Evolutionary conservation across 2,797 vertebrate species (phyloP).

Genomic region (Chromobotia macracanthus): DNA sequence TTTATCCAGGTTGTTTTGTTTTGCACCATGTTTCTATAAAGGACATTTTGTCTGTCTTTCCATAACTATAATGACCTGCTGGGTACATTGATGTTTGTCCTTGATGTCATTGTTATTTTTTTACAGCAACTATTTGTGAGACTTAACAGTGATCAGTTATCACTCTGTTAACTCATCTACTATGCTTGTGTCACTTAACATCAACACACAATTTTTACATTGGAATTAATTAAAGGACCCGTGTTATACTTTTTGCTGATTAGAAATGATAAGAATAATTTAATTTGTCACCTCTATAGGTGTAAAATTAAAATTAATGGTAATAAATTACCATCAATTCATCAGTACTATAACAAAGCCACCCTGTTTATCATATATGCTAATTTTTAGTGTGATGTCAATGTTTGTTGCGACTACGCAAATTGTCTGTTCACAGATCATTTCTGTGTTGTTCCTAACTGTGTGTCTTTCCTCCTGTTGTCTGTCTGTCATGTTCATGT

Average conservation of each 20-base stretch:
- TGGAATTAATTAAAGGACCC: neutral
- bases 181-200: neutral
- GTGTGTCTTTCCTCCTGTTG: constrained; percentile 47
- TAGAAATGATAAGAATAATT: no score
- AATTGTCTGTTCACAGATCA: constrained; percentile 38
- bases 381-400: constrained; percentile 8
- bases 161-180: neutral
- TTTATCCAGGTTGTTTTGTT: no score
- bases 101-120: neutral
- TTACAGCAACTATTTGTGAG: neutral
- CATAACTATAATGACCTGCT: neutral
- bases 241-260: no score
- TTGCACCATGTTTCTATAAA: neutral
- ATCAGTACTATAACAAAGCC: neutral
- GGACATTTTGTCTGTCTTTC: no score
- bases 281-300: no score
- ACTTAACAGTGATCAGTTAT: neutral
- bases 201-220: neutral
- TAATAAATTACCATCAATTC: no score
- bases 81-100: neutral
- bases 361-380: constrained; percentile 13
- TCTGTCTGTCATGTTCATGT: constrained; percentile 44
- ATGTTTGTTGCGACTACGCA: constrained; percentile 16
- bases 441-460: constrained; percentile 51
- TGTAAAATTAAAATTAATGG: no score